Evolutionary conservation across 2,888 invertebrate genomes (phyloP).

Genomic region (Ditylenchus weischeri): DNA sequence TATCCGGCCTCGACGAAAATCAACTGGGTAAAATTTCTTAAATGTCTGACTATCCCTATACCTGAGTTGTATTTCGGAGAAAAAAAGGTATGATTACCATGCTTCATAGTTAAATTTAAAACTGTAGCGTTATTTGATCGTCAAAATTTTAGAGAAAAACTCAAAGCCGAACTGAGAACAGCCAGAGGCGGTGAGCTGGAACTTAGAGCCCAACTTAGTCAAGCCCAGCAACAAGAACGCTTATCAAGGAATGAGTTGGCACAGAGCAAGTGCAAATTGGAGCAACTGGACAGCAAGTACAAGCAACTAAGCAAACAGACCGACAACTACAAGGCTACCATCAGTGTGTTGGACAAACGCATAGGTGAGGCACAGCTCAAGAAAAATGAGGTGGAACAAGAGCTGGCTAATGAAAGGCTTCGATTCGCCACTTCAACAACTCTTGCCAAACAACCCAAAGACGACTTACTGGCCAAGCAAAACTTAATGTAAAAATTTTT

Average conservation of each 20-base stretch:
- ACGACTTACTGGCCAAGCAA: slow-evolving; percentile 9
- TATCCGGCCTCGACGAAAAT: no score
- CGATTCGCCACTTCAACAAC: background rate
- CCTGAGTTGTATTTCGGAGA: no score
- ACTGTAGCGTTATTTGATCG: no score
- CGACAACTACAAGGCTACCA: slow-evolving; percentile 75
- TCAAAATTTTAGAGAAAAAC: slow-evolving; percentile 66
- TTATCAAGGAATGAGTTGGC: slow-evolving; percentile 71
- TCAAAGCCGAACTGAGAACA: slow-evolving; percentile 73
- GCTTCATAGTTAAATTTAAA: no score
- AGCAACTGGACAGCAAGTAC: slow-evolving; percentile 79
- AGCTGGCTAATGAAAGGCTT: slow-evolving; percentile 30
- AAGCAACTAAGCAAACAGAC: slow-evolving; percentile 73
- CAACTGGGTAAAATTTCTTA: no score
- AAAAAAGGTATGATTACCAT: no score
- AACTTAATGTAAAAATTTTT: slow-evolving; percentile 11
- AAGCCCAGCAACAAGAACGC: slow-evolving; percentile 69
- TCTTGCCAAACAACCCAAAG: slow-evolving; percentile 15
- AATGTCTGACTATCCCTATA: no score
- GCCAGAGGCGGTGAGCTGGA: slow-evolving; percentile 73
- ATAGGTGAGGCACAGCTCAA: slow-evolving; percentile 80
- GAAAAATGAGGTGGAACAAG: slow-evolving; percentile 65
- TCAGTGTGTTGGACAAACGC: slow-evolving; percentile 74
- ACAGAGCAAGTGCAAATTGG: slow-evolving; percentile 79
- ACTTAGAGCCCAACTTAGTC: slow-evolving; percentile 69